phyloP scores from a whole-genome alignment of 2,797 vertebrate genomes.

The Tympanoctomys barrerae region DNA sequence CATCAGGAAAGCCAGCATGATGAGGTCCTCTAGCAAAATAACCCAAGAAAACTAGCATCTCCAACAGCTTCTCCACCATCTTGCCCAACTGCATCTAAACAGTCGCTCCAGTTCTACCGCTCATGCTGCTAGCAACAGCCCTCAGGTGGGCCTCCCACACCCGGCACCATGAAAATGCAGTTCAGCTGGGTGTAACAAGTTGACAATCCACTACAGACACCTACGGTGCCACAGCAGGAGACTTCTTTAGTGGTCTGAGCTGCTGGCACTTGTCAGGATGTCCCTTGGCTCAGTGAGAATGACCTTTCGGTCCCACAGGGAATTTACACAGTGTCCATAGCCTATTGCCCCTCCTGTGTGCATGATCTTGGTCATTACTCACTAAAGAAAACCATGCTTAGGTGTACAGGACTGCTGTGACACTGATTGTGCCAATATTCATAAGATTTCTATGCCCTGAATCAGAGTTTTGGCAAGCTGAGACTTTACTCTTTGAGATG shows the following conservation, averaged over 20 bases:
- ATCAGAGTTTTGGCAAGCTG: not conserved
- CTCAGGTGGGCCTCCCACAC: too few species aligned
- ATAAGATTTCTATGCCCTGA: not conserved
- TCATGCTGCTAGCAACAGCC: too few species aligned
- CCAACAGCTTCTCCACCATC: too few species aligned
- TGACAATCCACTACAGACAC: too few species aligned
- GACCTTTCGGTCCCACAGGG: not conserved
- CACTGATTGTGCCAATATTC: not conserved
- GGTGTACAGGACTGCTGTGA: not conserved
- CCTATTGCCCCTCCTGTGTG: not conserved
- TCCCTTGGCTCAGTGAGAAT: not conserved
- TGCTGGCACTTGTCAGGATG: not conserved
- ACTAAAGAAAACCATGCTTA: not conserved
- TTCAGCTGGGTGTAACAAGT: too few species aligned
- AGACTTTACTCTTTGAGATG: not conserved
- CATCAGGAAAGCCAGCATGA: too few species aligned
- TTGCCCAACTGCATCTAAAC: too few species aligned
- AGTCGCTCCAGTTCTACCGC: too few species aligned
- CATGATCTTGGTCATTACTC: not conserved
- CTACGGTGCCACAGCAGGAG: not conserved
- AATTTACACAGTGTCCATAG: not conserved
- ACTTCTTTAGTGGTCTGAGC: not conserved
- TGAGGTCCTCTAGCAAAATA: too few species aligned
- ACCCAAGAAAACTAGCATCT: too few species aligned
- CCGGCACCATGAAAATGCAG: too few species aligned